Evolutionary conservation across 2,888 invertebrate genomes (phyloP), one percentile per base, ranked within the genome.

Genomic region (Melieria picta): DNA sequence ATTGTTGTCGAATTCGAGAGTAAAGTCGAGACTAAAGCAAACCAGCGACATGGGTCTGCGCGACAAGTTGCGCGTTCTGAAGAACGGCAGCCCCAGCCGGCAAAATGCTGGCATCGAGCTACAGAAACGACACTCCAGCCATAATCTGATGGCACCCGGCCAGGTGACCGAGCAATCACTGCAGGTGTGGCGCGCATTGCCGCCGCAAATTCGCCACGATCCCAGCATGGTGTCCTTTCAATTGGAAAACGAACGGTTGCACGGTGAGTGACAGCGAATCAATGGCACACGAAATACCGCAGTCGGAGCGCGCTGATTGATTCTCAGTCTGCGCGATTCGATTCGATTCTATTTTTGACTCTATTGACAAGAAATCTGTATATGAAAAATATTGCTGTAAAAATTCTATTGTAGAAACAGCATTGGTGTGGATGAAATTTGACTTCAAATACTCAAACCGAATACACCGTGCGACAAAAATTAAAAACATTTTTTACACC

Each of bases 191-290:
- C 86, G 90, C 65, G 89, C 90, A 63, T 83, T 92, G 4, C 92
- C 92, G 0, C 90, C 91, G 72, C 89, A 89, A 75, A 91, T 92
- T 81, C 90, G 91, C 72, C 88, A 89, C 77, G 92, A 92, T 83
- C 92, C 92, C 0, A 89, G 90, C 55, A 84, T 92, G 82, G 91
- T 90, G 30, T 89, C 90, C 0, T 92, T 92, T 80, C 83, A 85
- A 80, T 79, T 84, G 78, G 87, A 87, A 70, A 83, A 87, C 63
- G 86, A 87, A 62, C 80, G 86, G 57, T 78, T 87, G 66, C 83
- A 84, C 72, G 87, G 87, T 86, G 75, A 48, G 67, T 67, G 46
- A 6, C 43, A 5, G 43, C 13, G 42, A 7, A 16, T 43, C 11
- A 65, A 43, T 42, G 58, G 30, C 7, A 30, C 30, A 30, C 2